A percentile compares a stretch with the other conserved stretches of the same genome.
phyloP scores from a whole-genome alignment of 2,888 invertebrate genomes.

The Stratiomys singularior region DNA sequence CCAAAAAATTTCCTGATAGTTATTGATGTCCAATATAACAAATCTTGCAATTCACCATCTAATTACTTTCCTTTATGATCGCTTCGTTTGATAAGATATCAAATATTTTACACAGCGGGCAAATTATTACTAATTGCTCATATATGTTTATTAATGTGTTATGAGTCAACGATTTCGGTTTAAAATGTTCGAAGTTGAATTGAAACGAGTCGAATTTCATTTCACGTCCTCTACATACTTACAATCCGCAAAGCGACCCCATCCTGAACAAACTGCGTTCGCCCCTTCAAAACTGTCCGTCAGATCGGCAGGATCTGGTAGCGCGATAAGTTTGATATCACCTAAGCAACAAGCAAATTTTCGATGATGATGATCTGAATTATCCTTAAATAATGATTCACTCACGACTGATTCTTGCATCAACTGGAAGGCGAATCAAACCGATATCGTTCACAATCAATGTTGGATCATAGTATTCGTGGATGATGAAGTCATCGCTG shows the following conservation, averaged over 20 bases:
- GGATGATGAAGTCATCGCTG: slow-evolving; percentile 11
- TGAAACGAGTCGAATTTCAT: no score
- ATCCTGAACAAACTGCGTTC: not conserved
- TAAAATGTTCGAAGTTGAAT: no score
- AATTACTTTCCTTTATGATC: no score
- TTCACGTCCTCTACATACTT: not conserved
- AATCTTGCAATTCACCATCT: no score
- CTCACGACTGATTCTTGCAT: slow-evolving; percentile 20
- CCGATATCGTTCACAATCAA: slow-evolving; percentile 31
- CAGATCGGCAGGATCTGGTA: not conserved
- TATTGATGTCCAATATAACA: no score
- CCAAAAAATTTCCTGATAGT: no score
- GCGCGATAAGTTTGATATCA: not conserved
- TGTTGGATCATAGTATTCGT: slow-evolving; percentile 1
- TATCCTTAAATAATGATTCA: not conserved
- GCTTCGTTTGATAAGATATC: no score
- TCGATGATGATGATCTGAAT: not conserved
- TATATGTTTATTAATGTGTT: no score
- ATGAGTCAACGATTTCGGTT: no score
- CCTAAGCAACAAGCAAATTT: not conserved
- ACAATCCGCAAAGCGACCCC: not conserved
- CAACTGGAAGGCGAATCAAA: slow-evolving; percentile 27
- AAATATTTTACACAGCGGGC: no score
- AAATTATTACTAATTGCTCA: no score
- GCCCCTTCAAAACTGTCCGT: not conserved